A percentile compares a stretch with the other conserved stretches of the same genome.
phyloP scores from a whole-genome alignment of 2,113 vertebrate species.

The Salvator merianae region DNA sequence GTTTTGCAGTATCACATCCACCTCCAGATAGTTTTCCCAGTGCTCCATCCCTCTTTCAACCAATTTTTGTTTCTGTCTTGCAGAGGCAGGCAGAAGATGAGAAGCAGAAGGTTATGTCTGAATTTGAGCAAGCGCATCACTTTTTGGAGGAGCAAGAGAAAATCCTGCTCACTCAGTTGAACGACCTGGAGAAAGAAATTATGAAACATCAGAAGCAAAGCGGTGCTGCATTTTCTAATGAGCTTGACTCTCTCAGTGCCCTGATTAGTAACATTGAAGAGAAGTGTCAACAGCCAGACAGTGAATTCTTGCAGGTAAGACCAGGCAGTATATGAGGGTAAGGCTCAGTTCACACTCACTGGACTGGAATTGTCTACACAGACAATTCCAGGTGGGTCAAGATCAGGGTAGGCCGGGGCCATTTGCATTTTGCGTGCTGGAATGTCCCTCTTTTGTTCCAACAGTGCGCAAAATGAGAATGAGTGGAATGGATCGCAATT shows the following conservation, averaged over 20 bases:
- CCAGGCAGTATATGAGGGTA: neutral
- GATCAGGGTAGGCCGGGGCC: too few species aligned
- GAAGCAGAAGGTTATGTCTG: conserved; percentile 22
- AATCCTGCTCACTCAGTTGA: conserved; percentile 58
- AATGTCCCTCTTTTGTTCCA: too few species aligned
- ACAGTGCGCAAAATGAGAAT: too few species aligned
- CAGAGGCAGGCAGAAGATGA: conserved; percentile 41
- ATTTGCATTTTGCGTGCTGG: too few species aligned
- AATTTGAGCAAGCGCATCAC: conserved; percentile 50
- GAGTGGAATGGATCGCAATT: too few species aligned
- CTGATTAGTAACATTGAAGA: conserved; percentile 59
- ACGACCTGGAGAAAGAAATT: conserved; percentile 50
- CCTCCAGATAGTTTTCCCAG: neutral
- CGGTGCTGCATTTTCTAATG: neutral
- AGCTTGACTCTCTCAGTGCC: conserved; percentile 53
- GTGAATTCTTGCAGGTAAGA: conserved; percentile 66
- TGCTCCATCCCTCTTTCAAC: neutral
- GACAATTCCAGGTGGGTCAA: too few species aligned
- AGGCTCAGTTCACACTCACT: too few species aligned
- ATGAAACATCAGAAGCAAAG: conserved; percentile 54
- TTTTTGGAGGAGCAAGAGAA: conserved; percentile 58
- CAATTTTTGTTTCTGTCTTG: fast-evolving
- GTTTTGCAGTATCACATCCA: too few species aligned
- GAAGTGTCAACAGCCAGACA: conserved; percentile 45
- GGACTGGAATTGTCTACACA: too few species aligned